Base-by-base conservation (phyloP, 2,113 vertebrate genomes). In the Eclectus roratus region DNA sequence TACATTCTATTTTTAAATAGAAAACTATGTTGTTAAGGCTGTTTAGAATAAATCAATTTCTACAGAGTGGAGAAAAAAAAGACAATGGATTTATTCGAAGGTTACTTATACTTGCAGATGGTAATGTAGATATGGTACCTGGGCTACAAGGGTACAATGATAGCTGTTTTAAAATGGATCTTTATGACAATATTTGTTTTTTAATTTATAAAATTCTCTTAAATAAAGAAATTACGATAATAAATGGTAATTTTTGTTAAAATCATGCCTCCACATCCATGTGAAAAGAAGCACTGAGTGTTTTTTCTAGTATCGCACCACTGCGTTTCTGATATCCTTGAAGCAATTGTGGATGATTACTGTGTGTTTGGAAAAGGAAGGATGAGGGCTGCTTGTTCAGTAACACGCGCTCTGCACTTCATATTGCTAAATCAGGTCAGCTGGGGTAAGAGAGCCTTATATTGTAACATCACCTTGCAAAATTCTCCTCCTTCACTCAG, bases 301-400 rank as follows among this genome's bases (percentile, higher is more conserved):
- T 41, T 76, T 4, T 76, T 76, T 88, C 66, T 85, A 6, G 10
- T 29, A 43, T 19, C 2, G 3, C 13, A 76, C 3, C 39, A 28
- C 37, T 80, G 39, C 41, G 17, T 33, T 61, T 10, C 28, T 85
- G 58, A 10, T 41, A n/a, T 80, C 28, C 53, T 53, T 64, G 61
- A 84, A 91, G 35, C 28, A 60, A 13, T 17, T 83, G 47, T 28
- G 68, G 55, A 46, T 64, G 28, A 68, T 82, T 91, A 17, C 18
- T 35, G 33, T 63, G n/a, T 63, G 17, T 80, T 88, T 90, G 50
- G 69, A 60, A 95, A 95, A 93, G 68, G 63, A 95, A 84, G 39
- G 33, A 28, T 58, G 69, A 90, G 17, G 35, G 17, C 64, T 86
- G 46, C 63, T 86, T 90, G 17, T 63, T 83, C 69, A 88, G 79